Evolutionary conservation across 2,888 invertebrate genomes (phyloP).

Genomic region (Andrena bicolor): DNA sequence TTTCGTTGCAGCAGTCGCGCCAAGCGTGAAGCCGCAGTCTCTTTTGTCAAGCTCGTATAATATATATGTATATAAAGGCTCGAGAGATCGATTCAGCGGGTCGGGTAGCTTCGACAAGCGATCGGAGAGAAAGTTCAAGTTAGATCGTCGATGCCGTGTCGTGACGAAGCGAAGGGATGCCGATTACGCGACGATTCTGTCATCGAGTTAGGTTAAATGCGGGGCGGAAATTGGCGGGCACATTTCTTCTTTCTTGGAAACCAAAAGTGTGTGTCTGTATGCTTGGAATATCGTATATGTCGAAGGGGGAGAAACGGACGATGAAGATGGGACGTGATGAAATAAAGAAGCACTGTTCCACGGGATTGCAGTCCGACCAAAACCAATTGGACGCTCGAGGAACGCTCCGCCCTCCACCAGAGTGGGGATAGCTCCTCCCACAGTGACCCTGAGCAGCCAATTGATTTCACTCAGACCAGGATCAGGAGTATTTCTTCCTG

Average conservation of each 20-base stretch:
- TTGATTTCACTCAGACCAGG: not conserved
- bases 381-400: not conserved
- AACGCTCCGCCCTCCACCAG: not conserved
- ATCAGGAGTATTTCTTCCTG: not conserved
- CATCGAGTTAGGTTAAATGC: not conserved
- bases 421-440: not conserved
- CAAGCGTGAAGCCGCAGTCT: conserved; percentile 80
- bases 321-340: conserved; percentile 14
- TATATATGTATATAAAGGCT: conserved; percentile 56
- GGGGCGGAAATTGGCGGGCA: conserved; percentile 1
- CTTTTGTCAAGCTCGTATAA: conserved; percentile 71
- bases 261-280: conserved; percentile 15
- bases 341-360: conserved; percentile 10
- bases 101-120: conserved; percentile 34
- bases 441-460: not conserved
- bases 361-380: not conserved
- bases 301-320: not conserved
- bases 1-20: conserved; percentile 78
- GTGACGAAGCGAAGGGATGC: conserved; percentile 15
- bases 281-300: not conserved
- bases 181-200: not conserved
- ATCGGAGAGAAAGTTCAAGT: not conserved
- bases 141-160: not conserved
- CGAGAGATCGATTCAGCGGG: conserved; percentile 62
- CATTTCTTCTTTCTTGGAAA: not conserved